Base-by-base conservation (phyloP, 2,888 invertebrate genomes). In the Fragum sueziense region DNA sequence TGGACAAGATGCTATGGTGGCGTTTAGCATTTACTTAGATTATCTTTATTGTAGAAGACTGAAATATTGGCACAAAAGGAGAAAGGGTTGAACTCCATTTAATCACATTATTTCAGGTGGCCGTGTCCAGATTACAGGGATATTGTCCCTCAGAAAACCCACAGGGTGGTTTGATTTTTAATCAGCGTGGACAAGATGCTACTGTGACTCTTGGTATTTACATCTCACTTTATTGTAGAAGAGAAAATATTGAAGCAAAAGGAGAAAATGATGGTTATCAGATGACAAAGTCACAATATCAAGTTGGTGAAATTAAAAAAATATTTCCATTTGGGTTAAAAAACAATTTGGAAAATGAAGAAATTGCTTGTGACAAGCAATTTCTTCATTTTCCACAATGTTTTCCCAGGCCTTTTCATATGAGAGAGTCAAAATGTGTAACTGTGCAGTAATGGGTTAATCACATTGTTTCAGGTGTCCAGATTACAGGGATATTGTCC, bases 191-290 rank as follows among this genome's bases (percentile, higher is more conserved):
- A 70, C 97, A 98, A 93, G 98, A 98, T 94, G 97, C 98, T 1
- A 96, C 97, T 47, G 96, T 98, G 85, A 97, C 98, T 0, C 94
- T 99, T 37, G 98, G 98, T 2, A 95, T 99, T 67, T 99, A 97
- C 93, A 96, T 98, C 91, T 33, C n/a, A 11, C 9, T 11, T n/a
- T n/a, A 9, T 41, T 17, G 17, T 17, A 9, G 41, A 41, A 41
- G 17, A 11, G 17, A 41, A 11, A 41, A n/a, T n/a, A n/a, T n/a
- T n/a, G n/a, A n/a, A n/a, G n/a, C n/a, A n/a, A n/a, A n/a, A n/a
- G n/a, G n/a, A 11, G 9, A 41, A 11, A 41, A 17, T 41, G 17
- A 9, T 41, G 17, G n/a, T n/a, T n/a, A n/a, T n/a, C n/a, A n/a
- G n/a, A n/a, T n/a, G n/a, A n/a, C n/a, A n/a, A n/a, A n/a, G n/a